Evolutionary conservation across 2,113 vertebrate genomes (phyloP), one percentile per base, ranked within the genome.

Genomic region (Haemorhous mexicanus): DNA sequence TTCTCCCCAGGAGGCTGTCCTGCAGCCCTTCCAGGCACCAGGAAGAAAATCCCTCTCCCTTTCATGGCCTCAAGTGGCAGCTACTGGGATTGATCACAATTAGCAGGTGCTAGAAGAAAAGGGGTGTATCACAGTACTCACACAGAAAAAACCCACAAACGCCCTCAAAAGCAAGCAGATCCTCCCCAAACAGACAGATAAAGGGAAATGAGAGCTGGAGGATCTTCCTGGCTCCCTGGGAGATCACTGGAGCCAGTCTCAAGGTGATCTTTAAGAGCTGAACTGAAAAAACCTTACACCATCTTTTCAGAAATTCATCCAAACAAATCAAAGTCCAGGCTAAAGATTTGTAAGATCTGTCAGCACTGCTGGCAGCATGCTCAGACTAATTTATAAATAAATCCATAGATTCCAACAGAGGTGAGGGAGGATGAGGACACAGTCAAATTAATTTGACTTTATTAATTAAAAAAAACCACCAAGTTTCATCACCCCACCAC

Each of bases 381-480:
- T 74, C 73, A 22, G 59, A 23, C 30, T 84, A 32, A 89, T 79
- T 95, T 82, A 56, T 72, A 74, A 93, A 87, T 55, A 94, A 93
- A 94, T 37, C 86, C 86, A 81, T 2, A 23, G 39, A 78, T 96
- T 87, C 88, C 70, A 75, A 24, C 0, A 0, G 95, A 93, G 79
- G 90, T 89, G 70, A 94, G 86, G 52, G 35, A 90, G 67, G 92
- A 88, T 80, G 64, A 96, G 39, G 94, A 90, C 47, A 41, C 1
- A 84, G 93, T 13, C 73, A 95, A 94, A 93, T 94, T 92, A 86
- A 96, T 96, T 94, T 95, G 90, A 72, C 83, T 96, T 92, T 75
- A 93, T 97, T 96, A 94, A 96, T 97, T 97, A 78, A 92, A 90
- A 90, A 89, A 94, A 92, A n/a, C 80, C 94, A 94, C 95, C 80